Evolutionary conservation across 2,888 invertebrate species (phyloP).

Genomic region (Podotricha telesiphe): DNA sequence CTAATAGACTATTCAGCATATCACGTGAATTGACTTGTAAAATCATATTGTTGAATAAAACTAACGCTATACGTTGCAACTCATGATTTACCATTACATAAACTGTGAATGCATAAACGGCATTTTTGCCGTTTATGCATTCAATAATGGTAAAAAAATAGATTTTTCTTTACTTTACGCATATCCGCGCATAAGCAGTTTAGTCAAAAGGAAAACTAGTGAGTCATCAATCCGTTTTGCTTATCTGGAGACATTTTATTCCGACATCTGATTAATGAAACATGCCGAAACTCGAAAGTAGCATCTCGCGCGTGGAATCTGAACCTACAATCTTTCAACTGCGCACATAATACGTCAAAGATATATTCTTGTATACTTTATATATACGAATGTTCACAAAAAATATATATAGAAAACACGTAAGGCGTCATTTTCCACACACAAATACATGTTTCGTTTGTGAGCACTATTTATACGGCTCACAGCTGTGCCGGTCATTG

Average conservation of each 20-base stretch:
- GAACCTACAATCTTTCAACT: conserved; percentile 13
- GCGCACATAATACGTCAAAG: conserved; percentile 8
- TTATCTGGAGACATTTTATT: too few species aligned
- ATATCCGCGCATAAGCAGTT: background rate
- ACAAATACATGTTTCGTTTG: conserved; percentile 42
- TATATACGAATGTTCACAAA: background rate
- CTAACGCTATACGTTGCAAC: conserved; percentile 49
- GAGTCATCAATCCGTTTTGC: background rate
- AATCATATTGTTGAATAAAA: conserved; percentile 65
- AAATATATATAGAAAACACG: conserved; percentile 36
- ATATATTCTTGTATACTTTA: background rate
- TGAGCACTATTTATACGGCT: conserved; percentile 59
- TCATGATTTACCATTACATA: conserved; percentile 39
- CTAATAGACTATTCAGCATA: conserved; percentile 65
- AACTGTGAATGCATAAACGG: conserved; percentile 14
- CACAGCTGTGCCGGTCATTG: conserved; percentile 78
- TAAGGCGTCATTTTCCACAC: conserved; percentile 40
- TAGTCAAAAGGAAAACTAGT: background rate
- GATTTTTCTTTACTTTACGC: background rate
- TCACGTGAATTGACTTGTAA: conserved; percentile 70
- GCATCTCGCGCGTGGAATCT: background rate
- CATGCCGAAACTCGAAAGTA: too few species aligned
- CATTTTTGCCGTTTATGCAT: too few species aligned
- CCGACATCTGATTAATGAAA: too few species aligned
- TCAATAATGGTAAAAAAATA: too few species aligned